Percentiles rank a stretch among this genome's conserved stretches.
phyloP scores from a whole-genome alignment of 2,888 invertebrate species.

The Caenorhabditis imperialis region DNA sequence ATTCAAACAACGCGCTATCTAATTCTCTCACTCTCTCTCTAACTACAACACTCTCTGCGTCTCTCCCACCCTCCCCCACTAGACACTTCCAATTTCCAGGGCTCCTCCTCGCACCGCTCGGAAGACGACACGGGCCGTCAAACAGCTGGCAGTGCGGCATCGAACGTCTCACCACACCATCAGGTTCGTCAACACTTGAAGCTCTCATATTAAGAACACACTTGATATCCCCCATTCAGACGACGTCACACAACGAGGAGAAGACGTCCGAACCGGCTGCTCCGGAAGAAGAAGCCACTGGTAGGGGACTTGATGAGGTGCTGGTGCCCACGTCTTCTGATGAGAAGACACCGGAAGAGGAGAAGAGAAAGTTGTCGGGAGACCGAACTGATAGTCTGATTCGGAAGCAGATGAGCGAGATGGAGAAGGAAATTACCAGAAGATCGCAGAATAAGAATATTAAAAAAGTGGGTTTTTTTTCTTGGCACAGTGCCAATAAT shows the following conservation, averaged over 20 bases:
- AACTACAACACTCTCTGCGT: too few relatives aligned
- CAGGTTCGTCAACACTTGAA: conserved; percentile 34
- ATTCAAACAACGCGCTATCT: too few relatives aligned
- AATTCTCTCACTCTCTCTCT: too few relatives aligned
- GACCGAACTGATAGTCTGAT: conserved; percentile 78
- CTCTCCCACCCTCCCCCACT: too few relatives aligned
- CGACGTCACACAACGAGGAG: background rate
- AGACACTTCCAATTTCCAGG: too few relatives aligned
- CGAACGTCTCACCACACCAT: conserved; percentile 46
- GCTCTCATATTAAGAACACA: background rate
- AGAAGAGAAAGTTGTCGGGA: conserved; percentile 46
- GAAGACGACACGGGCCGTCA: conserved; percentile 45
- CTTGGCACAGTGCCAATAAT: conserved; percentile 1
- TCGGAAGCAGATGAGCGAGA: conserved; percentile 85
- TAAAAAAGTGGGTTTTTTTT: conserved; percentile 68
- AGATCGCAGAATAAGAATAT: conserved; percentile 77
- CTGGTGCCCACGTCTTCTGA: conserved; percentile 16
- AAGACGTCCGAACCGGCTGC: too few relatives aligned
- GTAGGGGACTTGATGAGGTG: too few relatives aligned
- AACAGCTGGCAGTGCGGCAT: conserved; percentile 37
- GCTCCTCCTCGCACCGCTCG: conserved; percentile 45
- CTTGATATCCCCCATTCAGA: background rate
- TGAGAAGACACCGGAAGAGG: conserved; percentile 20
- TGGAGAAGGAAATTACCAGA: conserved; percentile 84
- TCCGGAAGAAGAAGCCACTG: conserved; percentile 26